These are phyloP conservation scores for Drosophila ochracea DNA, from an alignment of 2,888 invertebrate species.

Conservation along the genomic window DNA sequence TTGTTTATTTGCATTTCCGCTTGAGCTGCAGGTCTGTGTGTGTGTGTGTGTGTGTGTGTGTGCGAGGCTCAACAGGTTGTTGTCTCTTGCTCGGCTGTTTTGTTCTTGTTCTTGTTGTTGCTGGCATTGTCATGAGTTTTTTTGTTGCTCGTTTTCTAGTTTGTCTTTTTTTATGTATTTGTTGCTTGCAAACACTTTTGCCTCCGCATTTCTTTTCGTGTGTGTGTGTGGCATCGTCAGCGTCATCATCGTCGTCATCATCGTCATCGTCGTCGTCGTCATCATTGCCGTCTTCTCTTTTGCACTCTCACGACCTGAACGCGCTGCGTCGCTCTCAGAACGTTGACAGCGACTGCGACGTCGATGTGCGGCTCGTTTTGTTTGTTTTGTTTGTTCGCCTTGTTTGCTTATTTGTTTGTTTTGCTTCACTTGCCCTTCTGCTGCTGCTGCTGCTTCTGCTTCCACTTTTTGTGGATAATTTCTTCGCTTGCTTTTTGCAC, in stretches of 20 bases:
- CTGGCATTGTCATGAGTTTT: constrained; percentile 65
- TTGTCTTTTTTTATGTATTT: constrained; percentile 61
- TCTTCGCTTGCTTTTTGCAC: constrained; percentile 71
- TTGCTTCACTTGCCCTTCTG: constrained; percentile 44
- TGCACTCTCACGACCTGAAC: constrained; percentile 59
- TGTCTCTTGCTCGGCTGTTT: constrained; percentile 61
- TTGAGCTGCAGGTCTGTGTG: constrained; percentile 69
- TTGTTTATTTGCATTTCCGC: constrained; percentile 82
- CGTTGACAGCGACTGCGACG: constrained; percentile 30
- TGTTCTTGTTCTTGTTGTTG: constrained; percentile 36
- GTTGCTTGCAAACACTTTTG: constrained; percentile 76
- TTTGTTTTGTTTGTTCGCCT: constrained; percentile 63
- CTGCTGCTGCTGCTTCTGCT: constrained; percentile 15
- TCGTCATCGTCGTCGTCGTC: constrained; percentile 28
- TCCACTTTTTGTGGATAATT: constrained; percentile 57
- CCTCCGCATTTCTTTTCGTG: constrained; percentile 69
- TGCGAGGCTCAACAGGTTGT: constrained; percentile 72
- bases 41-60: constrained; percentile 35
- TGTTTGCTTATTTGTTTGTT: constrained; percentile 75
- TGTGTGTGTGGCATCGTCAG: constrained; percentile 41
- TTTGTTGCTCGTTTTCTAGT: constrained; percentile 75
- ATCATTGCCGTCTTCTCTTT: constrained; percentile 70
- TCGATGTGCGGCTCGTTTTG: constrained; percentile 35
- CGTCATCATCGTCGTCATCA: constrained; percentile 24
- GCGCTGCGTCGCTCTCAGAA: constrained; percentile 48